Base-by-base conservation (phyloP, 1,140 invertebrate genomes). In the Vanessa tameamea region DNA sequence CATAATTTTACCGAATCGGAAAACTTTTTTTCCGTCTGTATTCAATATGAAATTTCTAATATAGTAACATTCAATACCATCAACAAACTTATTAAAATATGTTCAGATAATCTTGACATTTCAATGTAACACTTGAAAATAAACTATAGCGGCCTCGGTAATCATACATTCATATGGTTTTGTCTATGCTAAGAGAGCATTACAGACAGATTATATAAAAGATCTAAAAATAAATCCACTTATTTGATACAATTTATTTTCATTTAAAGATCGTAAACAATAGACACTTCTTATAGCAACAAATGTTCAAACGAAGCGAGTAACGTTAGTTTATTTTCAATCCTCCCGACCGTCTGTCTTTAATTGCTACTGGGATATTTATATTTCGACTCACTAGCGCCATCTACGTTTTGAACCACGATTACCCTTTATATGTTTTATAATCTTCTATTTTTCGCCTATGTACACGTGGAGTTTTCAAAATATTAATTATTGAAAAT, bases 311-410 rank as follows among this genome's bases (percentile, higher is more conserved):
- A 57, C 37, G 68, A 37, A 70, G 55, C 12, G 15, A 23, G 26
- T 64, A 69, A 65, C 50, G 50, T 65, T 64, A 67, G 76, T 79
- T 83, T 79, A 80, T 83, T 81, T 81, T 76, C 75, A 81, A 79
- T 72, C 72, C 31, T 73, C 76, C 73, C 57, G 78, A 65, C 65
- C 75, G 76, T 75, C 78, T 81, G 77, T 73, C 76, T 78, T 79
- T 83, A 81, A 83, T 81, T 83, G 78, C 79, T 64, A 59, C 61
- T 57, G 47, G 66, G 53, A 47, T 75, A 75, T 70, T 66, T 75
- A 51, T 71, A 75, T 37, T 43, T 4, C 64, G 64, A 15, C 37
- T 47, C 50, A 59, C 64, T 75, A 70, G 55, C 68, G 73, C 73
- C 73, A 75, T 75, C 73, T 75, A 70, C 65, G 23, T 66, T 55